Conservation (phyloP, 2,888 invertebrate species). For the Amblyjoppa proteus region DNA sequence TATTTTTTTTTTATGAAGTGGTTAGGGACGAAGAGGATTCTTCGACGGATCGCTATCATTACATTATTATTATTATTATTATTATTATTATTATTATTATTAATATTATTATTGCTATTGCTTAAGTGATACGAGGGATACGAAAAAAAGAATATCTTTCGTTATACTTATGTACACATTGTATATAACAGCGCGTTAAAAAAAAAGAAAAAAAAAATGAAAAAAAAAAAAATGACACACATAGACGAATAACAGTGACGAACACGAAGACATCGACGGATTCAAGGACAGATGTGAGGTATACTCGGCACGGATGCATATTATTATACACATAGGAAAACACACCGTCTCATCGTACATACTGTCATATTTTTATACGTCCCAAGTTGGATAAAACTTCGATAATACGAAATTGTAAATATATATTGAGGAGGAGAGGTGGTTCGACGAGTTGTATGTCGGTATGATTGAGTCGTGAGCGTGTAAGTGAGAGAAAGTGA, state of each 20-base stretch:
- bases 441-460: conserved; percentile 59
- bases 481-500: conserved; percentile 24
- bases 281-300: conserved; percentile 12
- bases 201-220: conserved; percentile 24
- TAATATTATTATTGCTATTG: conserved; percentile 53
- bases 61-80: conserved; percentile 28
- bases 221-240: conserved; percentile 8
- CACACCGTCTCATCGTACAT: conserved; percentile 63
- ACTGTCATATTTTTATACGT: conserved; percentile 84
- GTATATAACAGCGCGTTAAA: conserved; percentile 76
- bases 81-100: too few relatives aligned
- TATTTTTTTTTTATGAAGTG: background rate
- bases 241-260: conserved; percentile 26
- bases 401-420: conserved; percentile 75
- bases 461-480: conserved; percentile 37
- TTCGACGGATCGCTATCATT: conserved; percentile 43
- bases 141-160: conserved; percentile 39
- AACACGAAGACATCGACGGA: conserved; percentile 13
- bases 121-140: conserved; percentile 50
- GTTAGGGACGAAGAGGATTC: conserved; percentile 21
- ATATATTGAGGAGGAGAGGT: conserved; percentile 65
- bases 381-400: conserved; percentile 68
- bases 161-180: conserved; percentile 78
- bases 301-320: conserved; percentile 23
- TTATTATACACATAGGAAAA: conserved; percentile 29